Percentiles rank a stretch among this genome's conserved stretches.
Conservation (phyloP, 2,797 vertebrate species). For the Cyclura pinguis region DNA sequence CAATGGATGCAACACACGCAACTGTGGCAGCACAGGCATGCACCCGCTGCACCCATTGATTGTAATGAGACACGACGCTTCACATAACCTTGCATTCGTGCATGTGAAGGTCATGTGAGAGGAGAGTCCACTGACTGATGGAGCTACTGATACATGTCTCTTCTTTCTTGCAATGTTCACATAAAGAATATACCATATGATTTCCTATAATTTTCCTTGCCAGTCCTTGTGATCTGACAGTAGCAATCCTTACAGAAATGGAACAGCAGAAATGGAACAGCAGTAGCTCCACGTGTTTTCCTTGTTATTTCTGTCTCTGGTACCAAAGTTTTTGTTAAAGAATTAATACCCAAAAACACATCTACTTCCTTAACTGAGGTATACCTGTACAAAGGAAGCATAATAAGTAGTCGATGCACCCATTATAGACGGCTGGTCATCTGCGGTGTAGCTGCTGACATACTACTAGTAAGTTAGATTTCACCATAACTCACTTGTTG, state of each 20-base stretch:
- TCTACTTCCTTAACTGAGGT: too few relatives aligned
- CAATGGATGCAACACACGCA: too few relatives aligned
- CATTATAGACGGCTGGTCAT: background rate
- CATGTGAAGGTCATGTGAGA: too few relatives aligned
- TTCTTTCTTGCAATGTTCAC: background rate
- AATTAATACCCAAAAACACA: too few relatives aligned
- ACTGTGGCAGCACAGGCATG: too few relatives aligned
- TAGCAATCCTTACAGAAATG: background rate
- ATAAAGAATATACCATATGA: background rate
- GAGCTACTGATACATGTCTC: background rate
- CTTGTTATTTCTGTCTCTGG: too few relatives aligned
- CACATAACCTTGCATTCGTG: too few relatives aligned
- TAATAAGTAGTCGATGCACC: background rate
- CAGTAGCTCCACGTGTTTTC: background rate
- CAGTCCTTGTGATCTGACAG: background rate
- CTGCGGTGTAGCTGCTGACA: background rate
- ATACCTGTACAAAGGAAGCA: background rate
- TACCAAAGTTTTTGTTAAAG: too few relatives aligned
- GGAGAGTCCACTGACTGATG: too few relatives aligned
- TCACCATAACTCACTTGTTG: conserved; percentile 7
- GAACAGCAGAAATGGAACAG: background rate
- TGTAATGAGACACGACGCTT: too few relatives aligned
- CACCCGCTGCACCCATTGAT: too few relatives aligned
- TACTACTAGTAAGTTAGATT: background rate
- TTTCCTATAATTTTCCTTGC: background rate